A percentile compares a stretch with the other conserved stretches of the same genome.
Evolutionary conservation across 1,140 invertebrate species (phyloP).

Genomic region (Drosophila athabasca): DNA sequence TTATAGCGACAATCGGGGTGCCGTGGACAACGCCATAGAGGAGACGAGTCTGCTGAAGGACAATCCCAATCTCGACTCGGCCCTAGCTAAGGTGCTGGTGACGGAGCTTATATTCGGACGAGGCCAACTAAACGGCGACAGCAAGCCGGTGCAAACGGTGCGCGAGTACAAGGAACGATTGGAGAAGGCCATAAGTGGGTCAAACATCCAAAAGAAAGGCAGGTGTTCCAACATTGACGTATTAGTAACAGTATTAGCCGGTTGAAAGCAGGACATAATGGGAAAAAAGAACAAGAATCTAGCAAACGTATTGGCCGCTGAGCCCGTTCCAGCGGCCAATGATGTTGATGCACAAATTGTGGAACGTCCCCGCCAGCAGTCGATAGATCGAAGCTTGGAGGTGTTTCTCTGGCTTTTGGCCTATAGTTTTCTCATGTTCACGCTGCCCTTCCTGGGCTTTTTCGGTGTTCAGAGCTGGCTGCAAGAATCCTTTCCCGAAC

Average conservation of each 20-base stretch:
- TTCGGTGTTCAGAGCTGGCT: slow-evolving; percentile 88
- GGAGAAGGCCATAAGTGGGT: slow-evolving; percentile 75
- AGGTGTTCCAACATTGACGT: slow-evolving; percentile 42
- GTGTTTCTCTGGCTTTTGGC: slow-evolving; percentile 88
- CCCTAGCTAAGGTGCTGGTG: slow-evolving; percentile 90
- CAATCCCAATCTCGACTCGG: slow-evolving; percentile 88
- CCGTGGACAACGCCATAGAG: slow-evolving; percentile 88
- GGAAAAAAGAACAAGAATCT: slow-evolving; percentile 56
- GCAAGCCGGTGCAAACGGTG: slow-evolving; percentile 88
- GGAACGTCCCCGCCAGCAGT: slow-evolving; percentile 38
- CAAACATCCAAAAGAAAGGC: slow-evolving; percentile 54
- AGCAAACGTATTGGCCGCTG: neutral
- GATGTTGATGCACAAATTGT: neutral
- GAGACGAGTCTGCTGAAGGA: slow-evolving; percentile 87
- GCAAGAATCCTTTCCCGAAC: slow-evolving; percentile 85
- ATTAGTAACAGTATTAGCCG: slow-evolving; percentile 53
- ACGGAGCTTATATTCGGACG: slow-evolving; percentile 93
- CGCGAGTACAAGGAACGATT: slow-evolving; percentile 87
- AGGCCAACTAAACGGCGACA: slow-evolving; percentile 87
- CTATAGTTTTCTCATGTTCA: slow-evolving; percentile 93
- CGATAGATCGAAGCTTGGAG: slow-evolving; percentile 11
- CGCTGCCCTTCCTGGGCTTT: slow-evolving; percentile 90
- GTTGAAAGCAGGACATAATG: slow-evolving; percentile 23
- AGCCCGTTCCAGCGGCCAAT: neutral
- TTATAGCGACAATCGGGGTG: slow-evolving; percentile 87